These are phyloP conservation scores for Odontocerum albicorne DNA, from an alignment of 2,888 invertebrate genomes.

Conservation along the genomic window DNA sequence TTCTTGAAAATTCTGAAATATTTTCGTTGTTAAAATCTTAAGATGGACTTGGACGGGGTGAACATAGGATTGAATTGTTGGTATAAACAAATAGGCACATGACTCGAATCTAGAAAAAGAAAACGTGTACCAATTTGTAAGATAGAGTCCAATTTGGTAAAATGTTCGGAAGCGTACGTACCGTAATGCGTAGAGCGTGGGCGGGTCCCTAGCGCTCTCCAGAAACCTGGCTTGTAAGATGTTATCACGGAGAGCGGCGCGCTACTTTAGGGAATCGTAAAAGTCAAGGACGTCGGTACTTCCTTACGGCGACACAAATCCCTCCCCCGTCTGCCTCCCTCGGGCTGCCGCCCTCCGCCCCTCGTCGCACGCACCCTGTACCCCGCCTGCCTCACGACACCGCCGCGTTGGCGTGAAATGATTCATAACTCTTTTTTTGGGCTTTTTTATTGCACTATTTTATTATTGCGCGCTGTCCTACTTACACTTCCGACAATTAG, in stretches of 20 bases:
- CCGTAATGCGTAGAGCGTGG: slow-evolving; percentile 18
- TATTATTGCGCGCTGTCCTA: slow-evolving; percentile 11
- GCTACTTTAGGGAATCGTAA: slow-evolving; percentile 26
- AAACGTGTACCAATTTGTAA: slow-evolving; percentile 20
- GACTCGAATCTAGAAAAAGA: slow-evolving; percentile 13
- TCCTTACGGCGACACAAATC: slow-evolving; percentile 29
- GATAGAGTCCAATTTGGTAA: slow-evolving; percentile 19
- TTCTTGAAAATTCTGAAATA: too few species aligned
- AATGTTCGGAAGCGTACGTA: slow-evolving; percentile 10
- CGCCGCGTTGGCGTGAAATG: slow-evolving; percentile 13
- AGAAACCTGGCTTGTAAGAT: slow-evolving; percentile 23
- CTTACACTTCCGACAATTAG: neutral
- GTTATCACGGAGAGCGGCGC: slow-evolving; percentile 17
- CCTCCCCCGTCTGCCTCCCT: slow-evolving; percentile 8
- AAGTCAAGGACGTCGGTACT: slow-evolving; percentile 31
- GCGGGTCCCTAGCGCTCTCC: slow-evolving; percentile 21
- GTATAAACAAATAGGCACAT: too few species aligned
- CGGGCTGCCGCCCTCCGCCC: slow-evolving; percentile 4
- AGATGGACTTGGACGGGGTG: too few species aligned
- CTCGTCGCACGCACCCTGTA: neutral
- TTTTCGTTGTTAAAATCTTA: too few species aligned
- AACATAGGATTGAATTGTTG: too few species aligned
- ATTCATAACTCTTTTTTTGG: slow-evolving; percentile 21
- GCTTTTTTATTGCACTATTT: slow-evolving; percentile 21
- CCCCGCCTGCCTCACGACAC: neutral